Percentiles rank a stretch among this genome's conserved stretches.
Conservation (phyloP, 1,140 invertebrate species). For the Choristoneura fumiferana region DNA sequence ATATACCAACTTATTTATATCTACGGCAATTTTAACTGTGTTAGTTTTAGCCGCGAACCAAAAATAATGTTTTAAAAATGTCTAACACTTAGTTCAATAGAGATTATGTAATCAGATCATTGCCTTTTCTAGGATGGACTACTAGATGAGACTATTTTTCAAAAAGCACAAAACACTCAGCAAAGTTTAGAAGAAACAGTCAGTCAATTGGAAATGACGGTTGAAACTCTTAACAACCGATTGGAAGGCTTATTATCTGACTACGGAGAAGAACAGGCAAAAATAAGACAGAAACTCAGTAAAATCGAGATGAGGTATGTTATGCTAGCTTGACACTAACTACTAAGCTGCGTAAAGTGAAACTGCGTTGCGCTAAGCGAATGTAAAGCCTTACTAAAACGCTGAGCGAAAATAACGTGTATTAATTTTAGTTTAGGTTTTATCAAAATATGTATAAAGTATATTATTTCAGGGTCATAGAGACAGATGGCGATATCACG, state of each 20-base stretch:
- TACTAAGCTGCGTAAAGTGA: too few relatives aligned
- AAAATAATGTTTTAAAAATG: too few relatives aligned
- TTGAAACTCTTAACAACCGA: slow-evolving; percentile 56
- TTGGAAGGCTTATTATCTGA: slow-evolving; percentile 51
- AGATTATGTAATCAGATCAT: too few relatives aligned
- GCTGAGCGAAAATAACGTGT: slow-evolving; percentile 16
- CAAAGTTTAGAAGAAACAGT: slow-evolving; percentile 65
- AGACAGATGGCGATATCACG: slow-evolving; percentile 41
- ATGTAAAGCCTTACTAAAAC: background rate
- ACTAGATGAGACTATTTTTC: slow-evolving; percentile 90
- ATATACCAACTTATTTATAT: too few relatives aligned
- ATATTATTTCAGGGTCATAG: slow-evolving; percentile 44
- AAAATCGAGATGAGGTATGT: slow-evolving; percentile 77
- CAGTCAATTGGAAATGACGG: slow-evolving; percentile 50
- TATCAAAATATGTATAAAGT: background rate
- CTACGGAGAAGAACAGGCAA: slow-evolving; percentile 59
- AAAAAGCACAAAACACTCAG: slow-evolving; percentile 79
- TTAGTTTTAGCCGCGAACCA: background rate
- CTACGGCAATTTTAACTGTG: too few relatives aligned
- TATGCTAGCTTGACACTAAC: too few relatives aligned
- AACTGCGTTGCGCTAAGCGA: slow-evolving; percentile 11
- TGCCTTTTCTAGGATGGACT: slow-evolving; percentile 84
- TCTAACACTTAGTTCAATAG: too few relatives aligned
- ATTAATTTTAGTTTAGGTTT: background rate
- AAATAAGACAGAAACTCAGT: slow-evolving; percentile 76